phyloP scores from a whole-genome alignment of 2,888 invertebrate genomes.

The Meghimatium bilineatum region DNA sequence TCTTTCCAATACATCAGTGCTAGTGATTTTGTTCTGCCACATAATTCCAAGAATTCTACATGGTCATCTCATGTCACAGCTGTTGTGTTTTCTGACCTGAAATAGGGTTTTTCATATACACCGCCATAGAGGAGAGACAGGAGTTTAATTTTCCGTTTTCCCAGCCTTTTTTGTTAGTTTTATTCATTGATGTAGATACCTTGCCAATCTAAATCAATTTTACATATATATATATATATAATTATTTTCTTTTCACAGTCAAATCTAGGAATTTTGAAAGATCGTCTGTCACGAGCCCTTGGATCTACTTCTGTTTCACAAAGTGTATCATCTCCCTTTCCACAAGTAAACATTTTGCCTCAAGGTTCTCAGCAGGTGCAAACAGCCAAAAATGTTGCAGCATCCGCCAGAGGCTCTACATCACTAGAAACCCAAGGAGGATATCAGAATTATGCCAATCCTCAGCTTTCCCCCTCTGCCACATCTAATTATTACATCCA shows the following conservation, averaged over 20 bases:
- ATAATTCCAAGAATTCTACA: no score
- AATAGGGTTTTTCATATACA: no score
- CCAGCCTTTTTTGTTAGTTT: no score
- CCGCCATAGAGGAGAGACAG: no score
- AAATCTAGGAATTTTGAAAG: slow-evolving; percentile 80
- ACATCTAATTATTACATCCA: slow-evolving; percentile 57
- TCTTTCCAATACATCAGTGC: no score
- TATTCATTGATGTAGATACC: no score
- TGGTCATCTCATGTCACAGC: no score
- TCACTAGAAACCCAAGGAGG: slow-evolving; percentile 32
- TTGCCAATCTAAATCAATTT: no score
- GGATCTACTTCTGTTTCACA: slow-evolving; percentile 74
- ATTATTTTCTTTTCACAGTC: slow-evolving; percentile 57
- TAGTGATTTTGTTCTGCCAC: no score
- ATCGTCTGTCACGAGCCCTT: slow-evolving; percentile 83
- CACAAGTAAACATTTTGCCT: slow-evolving; percentile 58
- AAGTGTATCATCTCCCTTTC: slow-evolving; percentile 70
- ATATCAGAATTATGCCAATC: slow-evolving; percentile 62
- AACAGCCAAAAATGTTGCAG: slow-evolving; percentile 3
- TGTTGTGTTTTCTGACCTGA: no score
- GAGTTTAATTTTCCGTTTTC: no score
- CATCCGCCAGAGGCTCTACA: background rate
- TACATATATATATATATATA: background rate
- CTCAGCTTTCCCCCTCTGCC: slow-evolving; percentile 62
- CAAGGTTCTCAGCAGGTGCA: slow-evolving; percentile 46